Evolutionary conservation across 2,888 invertebrate species (phyloP).

Genomic region (Amorpha juglandis): DNA sequence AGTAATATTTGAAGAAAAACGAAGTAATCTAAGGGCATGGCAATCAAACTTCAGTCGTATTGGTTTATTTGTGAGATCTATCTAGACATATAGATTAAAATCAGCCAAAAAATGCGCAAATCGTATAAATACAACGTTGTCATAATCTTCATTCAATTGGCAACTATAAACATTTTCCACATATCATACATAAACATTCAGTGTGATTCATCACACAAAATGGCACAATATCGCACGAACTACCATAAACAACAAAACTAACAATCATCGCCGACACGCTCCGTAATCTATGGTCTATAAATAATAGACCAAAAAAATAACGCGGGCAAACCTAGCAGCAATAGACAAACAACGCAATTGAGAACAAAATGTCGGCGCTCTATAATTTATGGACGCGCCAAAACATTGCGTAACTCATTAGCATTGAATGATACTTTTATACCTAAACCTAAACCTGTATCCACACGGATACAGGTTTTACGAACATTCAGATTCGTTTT

Average conservation of each 20-base stretch:
- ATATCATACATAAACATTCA: background rate
- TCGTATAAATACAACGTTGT: too few species aligned
- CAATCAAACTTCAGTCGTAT: too few species aligned
- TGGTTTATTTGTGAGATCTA: too few species aligned
- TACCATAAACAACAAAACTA: background rate
- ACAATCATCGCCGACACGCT: conserved; percentile 2
- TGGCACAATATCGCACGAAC: background rate
- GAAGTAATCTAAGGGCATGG: too few species aligned
- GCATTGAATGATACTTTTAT: conserved; percentile 27
- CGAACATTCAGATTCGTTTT: conserved; percentile 3
- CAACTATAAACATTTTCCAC: background rate
- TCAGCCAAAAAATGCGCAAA: too few species aligned
- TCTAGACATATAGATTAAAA: too few species aligned
- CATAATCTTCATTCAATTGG: background rate
- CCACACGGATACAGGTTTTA: conserved; percentile 22
- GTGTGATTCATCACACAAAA: background rate
- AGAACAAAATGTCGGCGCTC: conserved; percentile 26
- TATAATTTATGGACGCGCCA: conserved; percentile 13
- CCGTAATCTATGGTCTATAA: conserved; percentile 15
- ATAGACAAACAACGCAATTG: conserved; percentile 21
- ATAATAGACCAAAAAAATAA: conserved; percentile 13
- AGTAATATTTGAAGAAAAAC: too few species aligned
- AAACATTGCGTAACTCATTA: conserved; percentile 24
- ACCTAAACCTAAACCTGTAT: too few species aligned
- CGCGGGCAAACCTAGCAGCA: conserved; percentile 3